Percentiles rank a stretch among this genome's conserved stretches.
Evolutionary conservation across 2,797 vertebrate genomes (phyloP).

Genomic region (Sternarchorhynchus goeldii): DNA sequence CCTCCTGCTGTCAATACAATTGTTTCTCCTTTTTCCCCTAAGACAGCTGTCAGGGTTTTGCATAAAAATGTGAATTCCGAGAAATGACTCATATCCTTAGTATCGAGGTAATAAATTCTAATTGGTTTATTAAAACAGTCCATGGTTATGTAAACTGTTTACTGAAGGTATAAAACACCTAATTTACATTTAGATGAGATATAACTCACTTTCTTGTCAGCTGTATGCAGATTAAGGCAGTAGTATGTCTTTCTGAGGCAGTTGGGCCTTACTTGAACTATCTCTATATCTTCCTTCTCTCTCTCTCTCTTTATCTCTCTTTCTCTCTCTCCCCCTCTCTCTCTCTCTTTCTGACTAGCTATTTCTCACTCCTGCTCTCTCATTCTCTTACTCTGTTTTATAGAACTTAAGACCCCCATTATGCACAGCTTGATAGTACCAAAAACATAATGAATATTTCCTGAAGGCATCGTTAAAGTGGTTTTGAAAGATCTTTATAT

Average conservation of each 20-base stretch:
- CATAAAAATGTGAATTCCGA: conserved; percentile 60
- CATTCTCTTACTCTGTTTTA: conserved; percentile 41
- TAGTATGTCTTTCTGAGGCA: conserved; percentile 68
- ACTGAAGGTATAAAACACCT: conserved; percentile 74
- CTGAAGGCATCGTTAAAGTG: conserved; percentile 60
- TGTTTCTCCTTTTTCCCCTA: conserved; percentile 27
- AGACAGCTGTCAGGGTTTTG: conserved; percentile 53
- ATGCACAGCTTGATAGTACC: conserved; percentile 56
- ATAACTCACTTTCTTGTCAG: conserved; percentile 75
- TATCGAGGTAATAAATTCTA: conserved; percentile 69
- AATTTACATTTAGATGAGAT: conserved; percentile 82
- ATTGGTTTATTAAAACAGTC: conserved; percentile 76
- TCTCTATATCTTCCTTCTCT: conserved; percentile 49
- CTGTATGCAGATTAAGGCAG: conserved; percentile 71
- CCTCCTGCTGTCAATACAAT: conserved; percentile 45
- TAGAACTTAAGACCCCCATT: conserved; percentile 56
- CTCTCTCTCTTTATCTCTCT: background rate
- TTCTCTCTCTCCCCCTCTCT: background rate
- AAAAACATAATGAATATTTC: conserved; percentile 63
- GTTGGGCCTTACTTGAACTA: conserved; percentile 62
- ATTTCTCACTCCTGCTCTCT: conserved; percentile 13
- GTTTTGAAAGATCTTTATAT: conserved; percentile 54
- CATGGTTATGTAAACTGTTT: conserved; percentile 75
- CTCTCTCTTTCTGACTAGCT: background rate
- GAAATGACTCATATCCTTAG: conserved; percentile 63